A percentile compares a stretch with the other conserved stretches of the same genome.
phyloP scores from a whole-genome alignment of 1,140 invertebrate genomes.

The Pseudomyrmex flavicornis region DNA sequence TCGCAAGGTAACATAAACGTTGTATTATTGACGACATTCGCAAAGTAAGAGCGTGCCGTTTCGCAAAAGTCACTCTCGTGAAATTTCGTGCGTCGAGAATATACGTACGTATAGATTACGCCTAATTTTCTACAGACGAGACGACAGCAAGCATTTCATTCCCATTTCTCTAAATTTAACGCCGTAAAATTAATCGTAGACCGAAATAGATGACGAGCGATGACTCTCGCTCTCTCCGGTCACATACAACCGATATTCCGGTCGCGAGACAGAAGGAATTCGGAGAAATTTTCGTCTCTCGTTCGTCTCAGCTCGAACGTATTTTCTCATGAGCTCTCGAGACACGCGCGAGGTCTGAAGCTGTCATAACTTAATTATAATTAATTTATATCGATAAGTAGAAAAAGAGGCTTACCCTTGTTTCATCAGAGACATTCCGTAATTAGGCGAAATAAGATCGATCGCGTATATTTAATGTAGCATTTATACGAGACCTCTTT shows the following conservation, averaged over 20 bases:
- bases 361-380: no score
- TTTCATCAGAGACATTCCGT: conserved; percentile 52
- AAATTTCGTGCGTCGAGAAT: not conserved
- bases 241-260: not conserved
- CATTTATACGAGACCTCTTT: conserved; percentile 4
- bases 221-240: not conserved
- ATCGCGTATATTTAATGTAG: conserved; percentile 38
- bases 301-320: not conserved
- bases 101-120: not conserved
- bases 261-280: not conserved
- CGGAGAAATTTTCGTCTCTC: not conserved
- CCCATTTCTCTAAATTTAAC: conserved; percentile 62
- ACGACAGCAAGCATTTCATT: not conserved
- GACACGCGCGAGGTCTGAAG: no score
- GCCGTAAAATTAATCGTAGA: conserved; percentile 61
- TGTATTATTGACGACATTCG: no score
- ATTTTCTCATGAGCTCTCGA: no score
- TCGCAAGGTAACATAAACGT: no score
- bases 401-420: conserved; percentile 53
- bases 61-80: not conserved
- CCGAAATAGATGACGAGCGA: conserved; percentile 54
- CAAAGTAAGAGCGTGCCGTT: no score
- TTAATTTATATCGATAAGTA: not conserved
- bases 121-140: not conserved
- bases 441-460: conserved; percentile 1